Evolutionary conservation across 2,888 invertebrate species (phyloP).

Genomic region (Trachelus stipa): DNA sequence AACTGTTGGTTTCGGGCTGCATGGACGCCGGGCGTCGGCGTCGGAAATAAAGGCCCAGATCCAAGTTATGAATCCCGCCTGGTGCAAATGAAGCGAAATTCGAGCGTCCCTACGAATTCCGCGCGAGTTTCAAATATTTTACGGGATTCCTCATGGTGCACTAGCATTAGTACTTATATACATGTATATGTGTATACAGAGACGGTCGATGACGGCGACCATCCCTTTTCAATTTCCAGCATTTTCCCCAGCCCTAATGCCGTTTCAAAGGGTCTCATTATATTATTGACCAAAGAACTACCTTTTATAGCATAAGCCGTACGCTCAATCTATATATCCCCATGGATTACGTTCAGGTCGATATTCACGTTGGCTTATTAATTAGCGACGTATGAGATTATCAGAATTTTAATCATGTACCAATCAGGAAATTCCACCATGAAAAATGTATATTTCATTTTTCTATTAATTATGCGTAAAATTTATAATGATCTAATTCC

Average conservation of each 20-base stretch:
- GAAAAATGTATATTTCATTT: background rate
- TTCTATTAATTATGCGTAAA: background rate
- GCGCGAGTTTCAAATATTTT: conserved; percentile 25
- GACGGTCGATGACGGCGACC: background rate
- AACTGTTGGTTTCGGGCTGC: conserved; percentile 12
- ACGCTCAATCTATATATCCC: background rate
- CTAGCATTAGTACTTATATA: background rate
- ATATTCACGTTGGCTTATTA: background rate
- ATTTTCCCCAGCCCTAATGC: background rate
- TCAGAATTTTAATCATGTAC: background rate
- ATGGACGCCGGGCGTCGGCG: conserved; percentile 20
- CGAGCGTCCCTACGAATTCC: conserved; percentile 20
- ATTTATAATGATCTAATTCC: background rate
- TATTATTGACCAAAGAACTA: background rate
- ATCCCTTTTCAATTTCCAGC: background rate
- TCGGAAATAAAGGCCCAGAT: background rate
- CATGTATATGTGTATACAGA: background rate
- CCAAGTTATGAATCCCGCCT: conserved; percentile 34
- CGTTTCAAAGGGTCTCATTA: background rate
- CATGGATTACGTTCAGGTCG: background rate
- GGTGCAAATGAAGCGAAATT: conserved; percentile 37
- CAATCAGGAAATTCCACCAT: background rate
- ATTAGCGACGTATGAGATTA: background rate
- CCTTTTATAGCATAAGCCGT: background rate
- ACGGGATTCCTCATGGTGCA: conserved; percentile 17